Percentiles rank a stretch among this genome's conserved stretches.
Evolutionary conservation across 2,888 invertebrate genomes (phyloP).

Genomic region (Hedychridium roseum): DNA sequence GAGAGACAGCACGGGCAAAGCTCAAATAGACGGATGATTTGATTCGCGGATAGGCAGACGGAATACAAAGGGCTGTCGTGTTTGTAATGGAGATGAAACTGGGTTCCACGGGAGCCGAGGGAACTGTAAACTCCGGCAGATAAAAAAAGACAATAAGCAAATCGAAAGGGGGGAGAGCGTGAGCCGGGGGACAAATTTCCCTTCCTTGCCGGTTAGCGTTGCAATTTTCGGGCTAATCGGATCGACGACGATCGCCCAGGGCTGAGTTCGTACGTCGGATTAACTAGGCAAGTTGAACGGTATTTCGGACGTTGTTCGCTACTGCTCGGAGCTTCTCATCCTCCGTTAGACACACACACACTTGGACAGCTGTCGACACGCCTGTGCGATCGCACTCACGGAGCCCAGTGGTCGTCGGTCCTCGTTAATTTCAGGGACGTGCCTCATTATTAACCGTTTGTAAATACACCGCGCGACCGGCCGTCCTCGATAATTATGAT

Average conservation of each 20-base stretch:
- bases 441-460: constrained; percentile 6
- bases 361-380: too few relatives aligned
- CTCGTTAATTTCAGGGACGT: constrained; percentile 1
- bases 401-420: not conserved
- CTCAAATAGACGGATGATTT: too few relatives aligned
- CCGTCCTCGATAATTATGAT: not conserved
- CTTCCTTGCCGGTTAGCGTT: constrained; percentile 11
- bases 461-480: not conserved
- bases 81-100: too few relatives aligned
- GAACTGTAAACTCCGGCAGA: too few relatives aligned
- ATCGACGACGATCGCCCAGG: constrained; percentile 8
- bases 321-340: not conserved
- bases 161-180: not conserved
- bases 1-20: too few relatives aligned
- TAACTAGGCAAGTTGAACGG: constrained; percentile 16
- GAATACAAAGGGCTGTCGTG: too few relatives aligned
- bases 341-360: too few relatives aligned
- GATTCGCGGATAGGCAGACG: too few relatives aligned
- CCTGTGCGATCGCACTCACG: not conserved
- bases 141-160: too few relatives aligned
- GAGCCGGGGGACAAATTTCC: constrained; percentile 13
- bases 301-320: not conserved
- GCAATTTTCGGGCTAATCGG: constrained; percentile 23
- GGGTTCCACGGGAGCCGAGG: too few relatives aligned
- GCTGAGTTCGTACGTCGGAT: constrained; percentile 21